Evolutionary conservation across 2,797 vertebrate genomes (phyloP).

Genomic region (Intellagama lesueurii): DNA sequence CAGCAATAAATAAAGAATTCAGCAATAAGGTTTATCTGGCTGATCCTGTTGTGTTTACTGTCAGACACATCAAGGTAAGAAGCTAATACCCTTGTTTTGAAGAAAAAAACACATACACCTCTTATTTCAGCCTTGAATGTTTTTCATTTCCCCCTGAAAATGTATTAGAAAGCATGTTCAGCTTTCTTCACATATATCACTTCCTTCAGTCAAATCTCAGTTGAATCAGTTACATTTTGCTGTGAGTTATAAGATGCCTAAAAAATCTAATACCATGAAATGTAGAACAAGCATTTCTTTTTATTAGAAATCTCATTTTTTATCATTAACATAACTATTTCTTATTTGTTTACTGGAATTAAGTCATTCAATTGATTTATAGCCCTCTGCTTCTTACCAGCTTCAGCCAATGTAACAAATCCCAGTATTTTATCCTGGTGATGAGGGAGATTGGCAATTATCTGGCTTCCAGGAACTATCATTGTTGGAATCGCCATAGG

Average conservation of each 20-base stretch:
- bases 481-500: constrained; percentile 56
- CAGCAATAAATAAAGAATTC: constrained; percentile 97
- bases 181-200: constrained; percentile 18
- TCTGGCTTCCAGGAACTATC: constrained; percentile 60
- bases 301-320: constrained; percentile 48
- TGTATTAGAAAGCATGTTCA: constrained; percentile 10
- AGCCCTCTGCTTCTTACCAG: background rate
- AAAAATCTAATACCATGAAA: constrained; percentile 1
- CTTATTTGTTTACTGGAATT: constrained; percentile 51
- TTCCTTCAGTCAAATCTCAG: background rate
- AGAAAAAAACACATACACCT: background rate
- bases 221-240: constrained; percentile 58
- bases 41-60: constrained; percentile 95
- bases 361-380: background rate
- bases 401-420: constrained; percentile 2
- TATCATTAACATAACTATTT: constrained; percentile 19
- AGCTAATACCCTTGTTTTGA: background rate
- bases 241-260: background rate
- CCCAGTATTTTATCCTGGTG: constrained; percentile 60
- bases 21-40: constrained; percentile 97
- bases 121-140: background rate
- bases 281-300: constrained; percentile 43
- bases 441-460: constrained; percentile 50
- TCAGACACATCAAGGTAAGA: constrained; percentile 94
- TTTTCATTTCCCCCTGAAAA: background rate